Evolutionary conservation across 2,113 vertebrate genomes (phyloP).

Genomic region (Leucopsar rothschildi): DNA sequence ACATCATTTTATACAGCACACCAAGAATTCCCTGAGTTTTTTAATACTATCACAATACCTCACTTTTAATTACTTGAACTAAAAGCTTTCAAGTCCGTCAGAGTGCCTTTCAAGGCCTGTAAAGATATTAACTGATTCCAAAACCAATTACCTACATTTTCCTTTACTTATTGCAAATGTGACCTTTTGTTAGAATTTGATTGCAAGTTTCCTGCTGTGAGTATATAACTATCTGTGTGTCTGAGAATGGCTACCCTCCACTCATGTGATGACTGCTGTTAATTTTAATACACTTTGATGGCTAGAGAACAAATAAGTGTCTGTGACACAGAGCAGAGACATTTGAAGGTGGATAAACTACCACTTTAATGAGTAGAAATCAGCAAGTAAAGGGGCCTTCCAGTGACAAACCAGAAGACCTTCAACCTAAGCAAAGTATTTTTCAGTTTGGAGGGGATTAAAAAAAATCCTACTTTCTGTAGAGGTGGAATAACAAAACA

Average conservation of each 20-base stretch:
- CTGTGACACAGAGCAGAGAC: slow-evolving; percentile 83
- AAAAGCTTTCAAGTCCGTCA: slow-evolving; percentile 84
- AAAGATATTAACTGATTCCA: slow-evolving; percentile 79
- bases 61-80: slow-evolving; percentile 87
- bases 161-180: slow-evolving; percentile 94
- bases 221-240: slow-evolving; percentile 65
- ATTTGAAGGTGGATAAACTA: slow-evolving; percentile 74
- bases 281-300: slow-evolving; percentile 87
- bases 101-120: slow-evolving; percentile 75
- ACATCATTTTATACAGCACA: neutral
- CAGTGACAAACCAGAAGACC: slow-evolving; percentile 62
- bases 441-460: neutral
- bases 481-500: neutral
- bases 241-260: slow-evolving; percentile 67
- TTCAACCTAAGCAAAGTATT: slow-evolving; percentile 45
- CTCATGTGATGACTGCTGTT: slow-evolving; percentile 80
- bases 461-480: neutral
- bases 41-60: slow-evolving; percentile 68
- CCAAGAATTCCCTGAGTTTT: neutral
- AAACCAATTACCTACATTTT: slow-evolving; percentile 93
- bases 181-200: slow-evolving; percentile 95
- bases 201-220: slow-evolving; percentile 83
- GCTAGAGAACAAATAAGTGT: slow-evolving; percentile 86
- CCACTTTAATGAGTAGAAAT: slow-evolving; percentile 85
- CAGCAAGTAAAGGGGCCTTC: slow-evolving; percentile 74